Base-by-base conservation (phyloP, 2,113 vertebrate species). In the Perca flavescens region DNA sequence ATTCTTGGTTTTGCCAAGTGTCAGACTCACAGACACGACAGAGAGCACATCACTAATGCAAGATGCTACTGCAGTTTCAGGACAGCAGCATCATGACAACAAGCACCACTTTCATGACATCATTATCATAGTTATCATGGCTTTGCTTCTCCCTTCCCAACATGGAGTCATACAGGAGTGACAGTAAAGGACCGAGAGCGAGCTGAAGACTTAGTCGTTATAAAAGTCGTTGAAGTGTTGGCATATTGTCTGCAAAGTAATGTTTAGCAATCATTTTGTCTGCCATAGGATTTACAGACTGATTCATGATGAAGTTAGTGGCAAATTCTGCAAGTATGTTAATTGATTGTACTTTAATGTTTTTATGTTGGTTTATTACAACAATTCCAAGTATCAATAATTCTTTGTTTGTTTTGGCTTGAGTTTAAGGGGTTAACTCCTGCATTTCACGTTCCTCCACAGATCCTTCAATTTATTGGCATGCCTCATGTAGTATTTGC, bases 401-500 rank as follows among this genome's bases (percentile, higher is more conserved):
- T 67, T n/a, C 4, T 53, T 15, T 31, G 25, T 25, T 25, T 17
- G 10, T 10, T 47, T 79, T 3, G 2, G 31, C n/a, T 56, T 13
- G 31, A 62, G 8, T 43, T 61, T 13, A 43, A 57, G n/a, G 54
- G 36, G 52, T 74, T 66, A 56, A 74, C 60, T 43, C 47, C 9
- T 58, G 1, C 52, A 60, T 71, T 75, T 61, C 19, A 77, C 60
- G 22, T 67, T 76, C 53, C 52, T 81, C 56, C 46, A 53, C 79
- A 61, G 46, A 15, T 22, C 56, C 3, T 21, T 65, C 1, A 21
- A 0, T 68, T 46, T 21, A 3, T 34, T 46, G 13, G 10, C 11
- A 0, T 28, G 6, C 43, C 53, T 46, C 1, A 2, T 79, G 74
- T 54, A 69, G 58, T 61, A 8, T 74, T 70, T 82, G 72, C 19